These are phyloP conservation scores for Seira ritae DNA, from an alignment of 2,888 invertebrate genomes.

Conservation along the genomic window DNA sequence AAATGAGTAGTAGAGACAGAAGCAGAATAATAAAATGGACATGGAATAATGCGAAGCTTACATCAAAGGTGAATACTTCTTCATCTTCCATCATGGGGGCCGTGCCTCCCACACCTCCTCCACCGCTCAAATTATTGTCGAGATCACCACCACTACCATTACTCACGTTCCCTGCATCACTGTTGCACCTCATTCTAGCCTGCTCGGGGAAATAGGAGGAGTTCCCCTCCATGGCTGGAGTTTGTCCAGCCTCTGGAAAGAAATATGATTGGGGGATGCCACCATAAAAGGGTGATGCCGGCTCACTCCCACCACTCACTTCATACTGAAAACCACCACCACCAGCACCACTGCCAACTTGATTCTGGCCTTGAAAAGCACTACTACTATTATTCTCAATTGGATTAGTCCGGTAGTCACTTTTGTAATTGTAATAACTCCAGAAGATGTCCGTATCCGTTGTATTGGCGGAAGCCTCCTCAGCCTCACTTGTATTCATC, in stretches of 20 bases:
- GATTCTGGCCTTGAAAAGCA: conserved; percentile 14
- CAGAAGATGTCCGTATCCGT: conserved; percentile 35
- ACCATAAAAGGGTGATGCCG: conserved; percentile 16
- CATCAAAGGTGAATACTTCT: conserved; percentile 69
- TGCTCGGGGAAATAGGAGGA: conserved; percentile 21
- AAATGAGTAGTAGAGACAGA: neutral
- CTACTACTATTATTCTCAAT: conserved; percentile 9
- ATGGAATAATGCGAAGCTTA: conserved; percentile 47
- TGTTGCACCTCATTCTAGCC: conserved; percentile 51
- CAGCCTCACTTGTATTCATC: conserved; percentile 3
- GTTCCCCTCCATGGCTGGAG: conserved; percentile 8
- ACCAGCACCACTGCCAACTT: too few relatives aligned
- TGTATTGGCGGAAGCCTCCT: conserved; percentile 8
- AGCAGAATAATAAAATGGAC: neutral
- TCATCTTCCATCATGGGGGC: conserved; percentile 58
- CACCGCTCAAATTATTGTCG: conserved; percentile 23
- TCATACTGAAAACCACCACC: conserved; percentile 37
- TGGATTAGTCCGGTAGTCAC: conserved; percentile 49
- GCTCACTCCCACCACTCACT: conserved; percentile 36
- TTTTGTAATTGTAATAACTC: conserved; percentile 56
- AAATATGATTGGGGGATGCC: conserved; percentile 20
- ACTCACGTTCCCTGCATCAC: conserved; percentile 47
- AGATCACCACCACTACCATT: conserved; percentile 41
- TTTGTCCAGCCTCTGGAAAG: conserved; percentile 5
- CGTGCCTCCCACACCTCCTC: conserved; percentile 28